Conservation (phyloP, 2,888 invertebrate genomes). For the Pseudococcus viburni region DNA sequence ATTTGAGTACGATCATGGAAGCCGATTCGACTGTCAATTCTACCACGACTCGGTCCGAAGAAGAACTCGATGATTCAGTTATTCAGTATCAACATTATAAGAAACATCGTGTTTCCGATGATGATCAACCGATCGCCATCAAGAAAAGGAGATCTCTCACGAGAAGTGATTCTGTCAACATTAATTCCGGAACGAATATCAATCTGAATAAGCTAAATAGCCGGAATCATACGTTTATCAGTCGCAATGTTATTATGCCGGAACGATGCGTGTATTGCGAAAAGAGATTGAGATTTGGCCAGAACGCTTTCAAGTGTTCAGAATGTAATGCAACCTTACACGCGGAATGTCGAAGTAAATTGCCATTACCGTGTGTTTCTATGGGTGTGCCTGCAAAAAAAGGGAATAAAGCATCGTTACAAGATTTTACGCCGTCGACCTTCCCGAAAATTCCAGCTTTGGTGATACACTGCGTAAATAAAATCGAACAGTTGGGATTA, state of each 20-base stretch:
- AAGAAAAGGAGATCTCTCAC: neutral
- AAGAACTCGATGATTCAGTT: conserved; percentile 80
- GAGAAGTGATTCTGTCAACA: too few relatives aligned
- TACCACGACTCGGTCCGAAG: conserved; percentile 85
- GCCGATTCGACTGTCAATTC: conserved; percentile 75
- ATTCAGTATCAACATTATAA: neutral
- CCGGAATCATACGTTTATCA: conserved; percentile 78
- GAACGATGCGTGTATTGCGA: conserved; percentile 86
- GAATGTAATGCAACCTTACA: conserved; percentile 81
- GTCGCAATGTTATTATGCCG: conserved; percentile 82
- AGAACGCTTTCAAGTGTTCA: conserved; percentile 84
- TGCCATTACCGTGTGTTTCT: conserved; percentile 87
- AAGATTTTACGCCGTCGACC: conserved; percentile 86
- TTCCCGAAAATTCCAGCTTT: conserved; percentile 95
- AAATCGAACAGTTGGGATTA: conserved; percentile 91
- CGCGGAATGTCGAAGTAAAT: conserved; percentile 82
- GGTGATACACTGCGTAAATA: conserved; percentile 94
- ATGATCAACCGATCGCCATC: conserved; percentile 9
- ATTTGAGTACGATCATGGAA: conserved; percentile 71
- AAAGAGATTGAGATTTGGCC: conserved; percentile 88
- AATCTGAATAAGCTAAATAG: conserved; percentile 68
- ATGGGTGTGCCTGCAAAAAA: conserved; percentile 74
- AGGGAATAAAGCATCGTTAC: conserved; percentile 67
- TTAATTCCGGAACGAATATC: neutral
- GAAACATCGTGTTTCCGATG: conserved; percentile 15